phyloP scores from a whole-genome alignment of 2,797 vertebrate species.

The Prionace glauca region DNA sequence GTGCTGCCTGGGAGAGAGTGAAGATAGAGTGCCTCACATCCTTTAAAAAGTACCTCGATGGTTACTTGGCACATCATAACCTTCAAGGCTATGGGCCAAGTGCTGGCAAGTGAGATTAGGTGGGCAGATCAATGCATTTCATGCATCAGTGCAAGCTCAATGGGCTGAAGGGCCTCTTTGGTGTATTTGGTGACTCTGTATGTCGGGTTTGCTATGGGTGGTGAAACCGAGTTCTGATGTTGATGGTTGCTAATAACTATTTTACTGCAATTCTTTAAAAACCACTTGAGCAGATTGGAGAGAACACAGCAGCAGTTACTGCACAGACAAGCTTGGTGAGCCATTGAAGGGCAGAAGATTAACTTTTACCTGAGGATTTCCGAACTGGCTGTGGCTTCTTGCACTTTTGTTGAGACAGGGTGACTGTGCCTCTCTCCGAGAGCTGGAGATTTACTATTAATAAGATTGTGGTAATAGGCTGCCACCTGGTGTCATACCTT shows the following conservation, averaged over 20 bases:
- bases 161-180: no score
- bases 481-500: not conserved
- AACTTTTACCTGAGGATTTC: not conserved
- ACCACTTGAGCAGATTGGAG: no score
- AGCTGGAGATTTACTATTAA: not conserved
- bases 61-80: no score
- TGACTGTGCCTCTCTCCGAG: not conserved
- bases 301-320: not conserved
- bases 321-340: not conserved
- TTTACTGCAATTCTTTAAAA: not conserved
- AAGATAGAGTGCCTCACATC: no score
- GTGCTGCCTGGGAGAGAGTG: no score
- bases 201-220: not conserved
- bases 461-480: not conserved
- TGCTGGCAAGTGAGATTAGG: no score
- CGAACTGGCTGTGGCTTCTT: not conserved
- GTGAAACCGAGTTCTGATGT: not conserved
- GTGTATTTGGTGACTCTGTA: no score
- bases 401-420: not conserved
- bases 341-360: not conserved
- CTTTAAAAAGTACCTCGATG: no score
- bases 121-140: no score
- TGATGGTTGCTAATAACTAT: not conserved
- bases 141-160: no score
- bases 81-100: no score